Base-by-base conservation (phyloP, 2,888 invertebrate genomes). In the Notodromas monacha region DNA sequence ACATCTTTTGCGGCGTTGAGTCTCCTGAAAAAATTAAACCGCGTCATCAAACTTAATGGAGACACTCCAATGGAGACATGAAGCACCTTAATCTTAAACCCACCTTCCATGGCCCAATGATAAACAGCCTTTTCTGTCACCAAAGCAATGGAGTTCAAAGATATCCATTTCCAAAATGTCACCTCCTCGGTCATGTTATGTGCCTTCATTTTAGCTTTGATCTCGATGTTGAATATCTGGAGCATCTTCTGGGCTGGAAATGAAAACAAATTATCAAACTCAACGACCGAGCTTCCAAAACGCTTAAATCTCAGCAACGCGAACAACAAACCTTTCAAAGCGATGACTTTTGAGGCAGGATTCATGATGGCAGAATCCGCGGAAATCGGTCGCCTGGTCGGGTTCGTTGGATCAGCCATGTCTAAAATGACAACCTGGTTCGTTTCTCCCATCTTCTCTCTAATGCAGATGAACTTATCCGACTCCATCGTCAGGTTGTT, bases 341-440 rank as follows among this genome's bases (percentile, higher is more conserved):
- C 89, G 42, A 92, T 81, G 37, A 96, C 86, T 60, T 89, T 92
- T 49, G 79, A 79, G 12, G 81, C 74, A n/a, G 92, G 92, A 55
- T 96, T 89, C 92, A 92, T 96, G 43, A 96, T 92, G 33, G 89
- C 89, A 16, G 89, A 89, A 54, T 92, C 92, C 2, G 92, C 92
- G 32, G 84, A 84, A 44, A 96, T 92, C 2, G 89, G 89, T 44
- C 89, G 60, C 35, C 89, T 61, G 40, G 86, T 84, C 2, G 89
- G 86, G 52, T 84, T 86, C 35, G 67, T 65, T 12, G 81, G 65
- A 52, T 92, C 86, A 26, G 68, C 72, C 76, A 96, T 73, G 46
- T 96, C 92, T 41, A 96, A 84, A 49, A 92, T 96, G 42, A 96
- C 89, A 40, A 92, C 89, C 52, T 86, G 84, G 3, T 81, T 74